Evolutionary conservation across 2,797 vertebrate genomes (phyloP).

Genomic region (Telmatherina bonti): DNA sequence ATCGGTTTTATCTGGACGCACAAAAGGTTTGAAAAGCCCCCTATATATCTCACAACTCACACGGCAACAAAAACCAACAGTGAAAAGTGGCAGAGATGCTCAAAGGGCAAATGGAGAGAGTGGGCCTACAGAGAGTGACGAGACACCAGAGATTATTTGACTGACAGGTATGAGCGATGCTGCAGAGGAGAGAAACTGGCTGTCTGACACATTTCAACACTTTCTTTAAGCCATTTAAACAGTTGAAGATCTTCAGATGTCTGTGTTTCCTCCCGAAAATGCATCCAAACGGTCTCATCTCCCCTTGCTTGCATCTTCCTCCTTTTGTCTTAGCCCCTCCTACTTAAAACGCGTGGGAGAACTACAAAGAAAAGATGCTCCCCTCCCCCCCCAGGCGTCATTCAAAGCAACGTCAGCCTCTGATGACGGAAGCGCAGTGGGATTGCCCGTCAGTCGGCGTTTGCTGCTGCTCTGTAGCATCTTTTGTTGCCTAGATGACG

Average conservation of each 20-base stretch:
- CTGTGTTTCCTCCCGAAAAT: neutral
- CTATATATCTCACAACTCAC: constrained; percentile 36
- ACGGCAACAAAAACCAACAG: constrained; percentile 21
- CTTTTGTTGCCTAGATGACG: constrained; percentile 33
- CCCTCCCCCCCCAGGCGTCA: constrained; percentile 16
- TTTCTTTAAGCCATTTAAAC: constrained; percentile 12
- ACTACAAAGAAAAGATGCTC: constrained; percentile 12
- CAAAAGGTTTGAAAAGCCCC: constrained; percentile 32
- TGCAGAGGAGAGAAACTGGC: constrained; percentile 15
- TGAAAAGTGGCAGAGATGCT: constrained; percentile 14
- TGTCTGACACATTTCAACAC: constrained; percentile 20
- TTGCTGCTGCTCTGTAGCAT: neutral
- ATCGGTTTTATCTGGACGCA: constrained; percentile 39
- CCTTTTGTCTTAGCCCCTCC: constrained; percentile 22
- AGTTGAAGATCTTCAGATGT: constrained; percentile 22
- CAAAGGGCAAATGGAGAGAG: constrained; percentile 31
- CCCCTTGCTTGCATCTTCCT: neutral
- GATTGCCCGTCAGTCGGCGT: constrained; percentile 18
- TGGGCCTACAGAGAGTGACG: neutral
- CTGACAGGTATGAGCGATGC: constrained; percentile 17
- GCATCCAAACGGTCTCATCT: constrained; percentile 12
- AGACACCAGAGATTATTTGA: constrained; percentile 15
- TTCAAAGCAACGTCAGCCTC: constrained; percentile 16
- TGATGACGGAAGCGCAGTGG: constrained; percentile 32
- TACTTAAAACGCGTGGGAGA: constrained; percentile 8